Conservation (phyloP, 2,888 invertebrate species). For the Magallana nippona region DNA sequence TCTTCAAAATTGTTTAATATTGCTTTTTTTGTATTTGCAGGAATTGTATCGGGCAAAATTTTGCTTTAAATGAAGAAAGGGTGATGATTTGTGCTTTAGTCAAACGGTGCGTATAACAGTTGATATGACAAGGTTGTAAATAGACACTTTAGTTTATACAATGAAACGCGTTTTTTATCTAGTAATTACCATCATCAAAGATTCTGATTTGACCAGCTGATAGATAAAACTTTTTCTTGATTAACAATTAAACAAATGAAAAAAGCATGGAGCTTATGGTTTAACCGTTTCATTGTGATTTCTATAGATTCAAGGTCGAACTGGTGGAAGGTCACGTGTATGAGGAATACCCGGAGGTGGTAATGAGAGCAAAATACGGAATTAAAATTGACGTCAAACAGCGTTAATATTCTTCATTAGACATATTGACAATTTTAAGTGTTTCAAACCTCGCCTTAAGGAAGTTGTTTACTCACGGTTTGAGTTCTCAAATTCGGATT, state of each 20-base stretch:
- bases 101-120: background rate
- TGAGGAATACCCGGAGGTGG: conserved; percentile 33
- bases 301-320: conserved; percentile 26
- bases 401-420: background rate
- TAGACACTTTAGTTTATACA: too few relatives aligned
- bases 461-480: too few relatives aligned
- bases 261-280: too few relatives aligned
- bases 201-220: too few relatives aligned
- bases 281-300: too few relatives aligned
- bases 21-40: background rate
- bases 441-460: too few relatives aligned
- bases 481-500: too few relatives aligned
- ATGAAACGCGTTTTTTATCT: too few relatives aligned
- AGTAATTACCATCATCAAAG: too few relatives aligned
- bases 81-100: conserved; percentile 17
- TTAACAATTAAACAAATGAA: too few relatives aligned
- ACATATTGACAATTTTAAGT: background rate
- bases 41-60: conserved; percentile 32
- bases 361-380: conserved; percentile 45
- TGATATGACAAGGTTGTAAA: too few relatives aligned
- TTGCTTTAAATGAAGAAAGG: conserved; percentile 23
- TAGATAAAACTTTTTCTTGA: too few relatives aligned
- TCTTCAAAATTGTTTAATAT: background rate
- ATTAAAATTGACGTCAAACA: conserved; percentile 30
- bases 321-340: conserved; percentile 34